Percentiles rank a stretch among this genome's conserved stretches.
These are phyloP conservation scores for Drosophila paulistorum DNA, from an alignment of 1,140 invertebrate species.

Conservation along the genomic window DNA sequence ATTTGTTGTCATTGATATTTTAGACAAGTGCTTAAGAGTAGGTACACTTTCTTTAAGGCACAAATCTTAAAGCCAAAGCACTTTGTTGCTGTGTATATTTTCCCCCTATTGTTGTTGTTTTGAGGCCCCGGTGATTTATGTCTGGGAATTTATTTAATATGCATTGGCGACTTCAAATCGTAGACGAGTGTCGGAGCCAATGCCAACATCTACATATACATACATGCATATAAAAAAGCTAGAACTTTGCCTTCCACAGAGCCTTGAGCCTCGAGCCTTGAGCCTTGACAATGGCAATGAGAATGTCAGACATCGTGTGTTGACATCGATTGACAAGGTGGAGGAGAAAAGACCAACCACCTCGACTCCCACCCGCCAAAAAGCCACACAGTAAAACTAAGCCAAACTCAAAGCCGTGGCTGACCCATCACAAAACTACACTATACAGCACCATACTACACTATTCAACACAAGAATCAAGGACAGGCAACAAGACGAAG, in stretches of 20 bases:
- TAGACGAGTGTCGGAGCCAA: slow-evolving; percentile 33
- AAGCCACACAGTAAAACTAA: slow-evolving; percentile 19
- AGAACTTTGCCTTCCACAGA: slow-evolving; percentile 18
- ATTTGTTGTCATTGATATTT: too few relatives aligned
- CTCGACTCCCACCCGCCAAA: slow-evolving; percentile 3
- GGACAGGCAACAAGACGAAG: neutral
- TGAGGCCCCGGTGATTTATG: slow-evolving; percentile 40
- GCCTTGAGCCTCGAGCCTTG: slow-evolving; percentile 34
- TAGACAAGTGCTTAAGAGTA: too few relatives aligned
- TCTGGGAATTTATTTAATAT: slow-evolving; percentile 56
- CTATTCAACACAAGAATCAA: neutral
- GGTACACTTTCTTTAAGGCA: too few relatives aligned
- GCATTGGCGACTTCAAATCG: slow-evolving; percentile 53
- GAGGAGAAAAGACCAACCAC: neutral
- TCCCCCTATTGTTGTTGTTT: neutral
- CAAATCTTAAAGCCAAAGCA: too few relatives aligned
- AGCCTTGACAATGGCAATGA: slow-evolving; percentile 71
- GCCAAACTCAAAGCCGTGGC: neutral
- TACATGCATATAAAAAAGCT: neutral
- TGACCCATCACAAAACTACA: neutral
- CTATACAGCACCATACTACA: neutral
- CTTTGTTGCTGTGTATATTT: too few relatives aligned
- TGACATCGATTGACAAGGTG: slow-evolving; percentile 73
- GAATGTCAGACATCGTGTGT: slow-evolving; percentile 50
- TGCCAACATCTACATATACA: slow-evolving; percentile 15